Base-by-base conservation (phyloP, 2,797 vertebrate species). In the Antrozous pallidus region DNA sequence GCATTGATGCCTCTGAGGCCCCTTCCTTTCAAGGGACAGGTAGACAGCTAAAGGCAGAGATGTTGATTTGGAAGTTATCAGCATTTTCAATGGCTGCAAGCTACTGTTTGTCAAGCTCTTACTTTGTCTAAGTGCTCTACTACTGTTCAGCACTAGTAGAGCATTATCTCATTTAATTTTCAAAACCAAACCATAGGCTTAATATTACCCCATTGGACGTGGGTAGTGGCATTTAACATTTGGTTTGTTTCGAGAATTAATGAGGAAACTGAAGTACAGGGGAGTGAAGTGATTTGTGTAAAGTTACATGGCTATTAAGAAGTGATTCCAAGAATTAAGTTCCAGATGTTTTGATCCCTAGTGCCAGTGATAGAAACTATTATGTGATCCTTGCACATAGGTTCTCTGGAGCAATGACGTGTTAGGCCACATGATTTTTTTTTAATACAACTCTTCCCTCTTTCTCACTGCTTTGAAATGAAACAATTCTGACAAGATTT, bases 401-500 rank as follows among this genome's bases (percentile, higher is more conserved):
- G 8, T 88, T 78, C 33, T 40, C 38, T 61, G 8, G n/a, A 77
- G 42, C 38, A 58, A 42, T 90, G 10, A n/a, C 13, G 26, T 40
- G 2, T 91, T 71, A 31, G 20, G 31, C 71, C 93, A 93, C 13
- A 5, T 89, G 45, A 54, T 54, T 47, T 61, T 47, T 49, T 49
- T 67, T 12, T n/a, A 42, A 8, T 51, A 71, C 81, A 6, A 78
- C 1, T 42, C 38, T 94, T 80, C 6, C 8, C 10, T 77, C 8
- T 31, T 91, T 92, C 92, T 47, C 9, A 74, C 24, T 88, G 40
- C 75, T 96, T 93, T 96, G 93, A 91, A 97, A 96, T 82, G 89
- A 95, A 94, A 96, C 88, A 80, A 94, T 56, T 96, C 87, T 95
- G 96, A 49, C 33, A 95, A 94, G 74, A 97, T 89, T 54, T 97